phyloP scores from a whole-genome alignment of 2,888 invertebrate genomes.

The Oscheius sp. region DNA sequence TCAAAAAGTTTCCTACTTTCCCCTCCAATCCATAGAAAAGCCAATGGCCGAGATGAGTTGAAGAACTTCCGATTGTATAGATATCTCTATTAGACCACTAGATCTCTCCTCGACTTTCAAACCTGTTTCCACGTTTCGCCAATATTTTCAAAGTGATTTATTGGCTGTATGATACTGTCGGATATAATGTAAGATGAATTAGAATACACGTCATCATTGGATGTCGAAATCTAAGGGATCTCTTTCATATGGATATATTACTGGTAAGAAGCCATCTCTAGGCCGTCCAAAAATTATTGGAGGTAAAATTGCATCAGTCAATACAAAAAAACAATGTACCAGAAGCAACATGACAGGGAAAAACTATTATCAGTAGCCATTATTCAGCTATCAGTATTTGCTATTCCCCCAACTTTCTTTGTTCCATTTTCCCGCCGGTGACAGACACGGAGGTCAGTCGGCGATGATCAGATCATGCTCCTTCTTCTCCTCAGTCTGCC shows the following conservation, averaged over 20 bases:
- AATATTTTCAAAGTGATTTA: neutral
- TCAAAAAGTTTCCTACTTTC: constrained; percentile 31
- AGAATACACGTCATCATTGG: no score
- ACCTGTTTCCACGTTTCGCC: constrained; percentile 31
- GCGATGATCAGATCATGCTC: neutral
- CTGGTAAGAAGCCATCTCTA: constrained; percentile 10
- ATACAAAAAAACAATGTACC: neutral
- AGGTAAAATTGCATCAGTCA: neutral
- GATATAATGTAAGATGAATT: constrained; percentile 5
- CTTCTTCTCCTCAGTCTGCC: neutral
- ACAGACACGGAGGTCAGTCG: constrained; percentile 16
- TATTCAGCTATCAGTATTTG: neutral
- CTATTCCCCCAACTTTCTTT: constrained; percentile 6
- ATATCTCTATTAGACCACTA: no score
- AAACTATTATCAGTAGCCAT: no score
- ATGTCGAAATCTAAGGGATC: no score
- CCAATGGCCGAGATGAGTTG: constrained; percentile 37
- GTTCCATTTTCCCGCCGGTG: constrained; percentile 19
- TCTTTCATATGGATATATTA: neutral
- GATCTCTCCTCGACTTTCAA: no score
- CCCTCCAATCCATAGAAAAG: constrained; percentile 49
- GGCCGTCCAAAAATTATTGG: constrained; percentile 9
- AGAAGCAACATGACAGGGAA: neutral
- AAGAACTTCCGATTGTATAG: constrained; percentile 53
- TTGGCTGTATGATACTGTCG: neutral